A percentile compares a stretch with the other conserved stretches of the same genome.
phyloP scores from a whole-genome alignment of 2,113 vertebrate genomes.

The Aegotheles bennettii region DNA sequence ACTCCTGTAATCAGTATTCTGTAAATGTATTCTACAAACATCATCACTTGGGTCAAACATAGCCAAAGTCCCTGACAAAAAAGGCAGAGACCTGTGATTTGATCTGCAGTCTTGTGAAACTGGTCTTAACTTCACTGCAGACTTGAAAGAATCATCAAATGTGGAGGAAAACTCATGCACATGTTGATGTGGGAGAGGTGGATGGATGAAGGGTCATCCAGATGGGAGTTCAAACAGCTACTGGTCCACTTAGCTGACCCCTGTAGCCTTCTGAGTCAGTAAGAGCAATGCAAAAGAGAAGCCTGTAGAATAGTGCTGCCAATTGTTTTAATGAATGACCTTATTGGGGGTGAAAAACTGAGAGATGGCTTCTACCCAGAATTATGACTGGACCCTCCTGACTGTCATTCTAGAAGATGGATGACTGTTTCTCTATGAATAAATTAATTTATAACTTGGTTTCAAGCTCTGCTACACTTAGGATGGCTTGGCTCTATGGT shows the following conservation, averaged over 20 bases:
- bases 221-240: neutral
- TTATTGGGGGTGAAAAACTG: neutral
- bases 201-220: neutral
- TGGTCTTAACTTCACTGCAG: neutral
- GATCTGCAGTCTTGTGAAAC: neutral
- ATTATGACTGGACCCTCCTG: neutral
- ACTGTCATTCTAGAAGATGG: neutral
- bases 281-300: neutral
- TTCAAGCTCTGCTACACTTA: neutral
- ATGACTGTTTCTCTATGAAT: neutral
- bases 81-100: neutral
- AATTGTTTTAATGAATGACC: neutral
- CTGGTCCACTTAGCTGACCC: neutral
- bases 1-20: neutral
- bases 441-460: neutral
- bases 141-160: neutral
- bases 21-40: neutral
- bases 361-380: neutral
- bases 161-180: neutral
- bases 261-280: neutral
- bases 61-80: neutral
- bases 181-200: accelerated
- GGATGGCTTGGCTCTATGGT: neutral
- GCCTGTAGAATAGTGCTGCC: neutral
- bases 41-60: neutral